Conservation (phyloP, 2,888 invertebrate species). For the Brenthis hecate region DNA sequence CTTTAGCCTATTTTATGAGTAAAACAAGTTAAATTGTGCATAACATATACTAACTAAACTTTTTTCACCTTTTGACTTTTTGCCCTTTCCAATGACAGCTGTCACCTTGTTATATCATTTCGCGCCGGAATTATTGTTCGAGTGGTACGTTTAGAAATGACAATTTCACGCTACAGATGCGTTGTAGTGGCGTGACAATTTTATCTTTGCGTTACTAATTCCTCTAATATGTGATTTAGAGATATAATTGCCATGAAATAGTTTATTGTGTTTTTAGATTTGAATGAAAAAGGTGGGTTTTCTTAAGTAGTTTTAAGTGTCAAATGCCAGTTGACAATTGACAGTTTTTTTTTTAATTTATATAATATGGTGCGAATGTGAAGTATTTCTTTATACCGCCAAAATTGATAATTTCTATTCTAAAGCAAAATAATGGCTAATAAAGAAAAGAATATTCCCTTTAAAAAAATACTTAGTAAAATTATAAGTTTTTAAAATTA, state of each 20-base stretch:
- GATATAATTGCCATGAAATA: constrained; percentile 40
- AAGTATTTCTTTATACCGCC: neutral
- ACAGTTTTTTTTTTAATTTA: neutral
- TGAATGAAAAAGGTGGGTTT: constrained; percentile 7
- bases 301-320: constrained; percentile 13
- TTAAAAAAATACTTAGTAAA: too few relatives aligned
- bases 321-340: neutral
- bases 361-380: too few relatives aligned
- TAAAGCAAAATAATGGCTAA: too few relatives aligned
- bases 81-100: constrained; percentile 41
- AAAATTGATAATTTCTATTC: too few relatives aligned
- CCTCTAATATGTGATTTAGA: constrained; percentile 37
- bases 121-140: constrained; percentile 36
- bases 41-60: neutral
- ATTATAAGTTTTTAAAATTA: too few relatives aligned
- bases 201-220: constrained; percentile 56
- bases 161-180: constrained; percentile 69
- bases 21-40: too few relatives aligned
- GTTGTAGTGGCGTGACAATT: constrained; percentile 56
- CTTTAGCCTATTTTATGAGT: too few relatives aligned
- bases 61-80: constrained; percentile 13
- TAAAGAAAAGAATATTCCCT: too few relatives aligned
- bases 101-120: constrained; percentile 40
- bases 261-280: constrained; percentile 22
- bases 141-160: constrained; percentile 44